Evolutionary conservation across 2,113 vertebrate genomes (phyloP), one percentile per base, ranked within the genome.

Genomic region (Calonectris borealis): DNA sequence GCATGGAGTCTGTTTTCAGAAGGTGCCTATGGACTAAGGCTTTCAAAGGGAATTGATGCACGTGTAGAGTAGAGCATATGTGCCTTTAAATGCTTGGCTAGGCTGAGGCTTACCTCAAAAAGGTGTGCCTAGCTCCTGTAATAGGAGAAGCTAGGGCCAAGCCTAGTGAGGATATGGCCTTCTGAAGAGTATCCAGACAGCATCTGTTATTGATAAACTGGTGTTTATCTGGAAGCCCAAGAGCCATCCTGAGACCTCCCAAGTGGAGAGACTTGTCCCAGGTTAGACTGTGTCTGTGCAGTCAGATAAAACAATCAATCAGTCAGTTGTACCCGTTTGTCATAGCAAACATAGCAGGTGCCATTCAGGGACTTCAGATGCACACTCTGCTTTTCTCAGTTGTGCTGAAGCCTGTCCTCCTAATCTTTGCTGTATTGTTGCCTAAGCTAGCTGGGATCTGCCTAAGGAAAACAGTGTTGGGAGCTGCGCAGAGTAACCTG

Each of bases 221-320:
- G 26, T 79, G 54, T 83, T 95, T 80, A 51, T 88, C 25, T 91
- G 91, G 82, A 46, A 87, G 62, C 34, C 54, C 62, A n/a, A 40
- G 91, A 89, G 83, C 89, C 34, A 49, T 83, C 65, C 83, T 44
- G 46, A 77, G 93, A 95, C 89, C 93, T 91, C 91, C 95, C 89
- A 93, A 17, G 86, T 71, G 16, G 86, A 90, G 89, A 72, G 78
- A 27, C 2, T 7, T 38, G 49, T 79, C 54, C 46, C 66, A 51
- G 10, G 19, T 69, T 64, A 48, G 77, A 1, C 48, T 17, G 48
- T 52, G 32, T 79, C 70, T 4, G 6, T 32, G 58, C 71, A 27
- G 66, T 22, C 49, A 46, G 68, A 38, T 60, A 79, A 55, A 93
- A 27, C 42, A n/a, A 17, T 22, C 36, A 5, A 0, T 40, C 46